Conservation (phyloP, 2,113 vertebrate species). For the Sorex araneus region DNA sequence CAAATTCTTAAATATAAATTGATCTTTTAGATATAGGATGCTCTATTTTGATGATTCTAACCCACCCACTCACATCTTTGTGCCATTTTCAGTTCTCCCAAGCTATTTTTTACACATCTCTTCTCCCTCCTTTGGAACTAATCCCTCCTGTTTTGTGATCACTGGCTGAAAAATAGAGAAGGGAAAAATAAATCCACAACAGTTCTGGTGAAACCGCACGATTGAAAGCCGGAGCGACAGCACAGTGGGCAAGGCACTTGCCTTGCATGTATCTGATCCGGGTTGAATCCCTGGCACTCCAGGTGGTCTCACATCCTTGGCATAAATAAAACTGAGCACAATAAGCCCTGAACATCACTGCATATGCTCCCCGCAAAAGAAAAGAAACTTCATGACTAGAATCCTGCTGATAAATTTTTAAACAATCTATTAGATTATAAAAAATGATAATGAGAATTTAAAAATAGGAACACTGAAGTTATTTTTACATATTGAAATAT, state of each 20-base stretch:
- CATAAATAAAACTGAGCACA: no score
- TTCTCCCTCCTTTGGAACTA: not conserved
- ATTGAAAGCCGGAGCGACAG: no score
- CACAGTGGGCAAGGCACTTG: no score
- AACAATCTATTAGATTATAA: conserved; percentile 76
- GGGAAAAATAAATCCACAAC: not conserved
- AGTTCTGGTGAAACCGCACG: conserved; percentile 49
- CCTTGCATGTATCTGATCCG: no score
- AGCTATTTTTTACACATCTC: not conserved
- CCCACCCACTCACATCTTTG: not conserved
- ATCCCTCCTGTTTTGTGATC: conserved; percentile 3
- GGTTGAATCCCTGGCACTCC: no score
- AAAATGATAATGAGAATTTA: conserved; percentile 81
- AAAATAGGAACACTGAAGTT: conserved; percentile 80
- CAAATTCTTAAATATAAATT: conserved; percentile 44
- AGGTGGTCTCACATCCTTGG: no score
- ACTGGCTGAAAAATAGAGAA: conserved; percentile 38
- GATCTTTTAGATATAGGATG: not conserved
- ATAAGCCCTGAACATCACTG: no score
- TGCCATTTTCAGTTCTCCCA: not conserved
- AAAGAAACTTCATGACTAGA: conserved; percentile 44
- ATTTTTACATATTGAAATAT: conserved; percentile 82
- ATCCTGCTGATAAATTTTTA: conserved; percentile 79
- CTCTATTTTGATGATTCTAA: not conserved
- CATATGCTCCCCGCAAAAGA: no score